Conservation (phyloP, 2,113 vertebrate species). For the Phalacrocorax carbo region DNA sequence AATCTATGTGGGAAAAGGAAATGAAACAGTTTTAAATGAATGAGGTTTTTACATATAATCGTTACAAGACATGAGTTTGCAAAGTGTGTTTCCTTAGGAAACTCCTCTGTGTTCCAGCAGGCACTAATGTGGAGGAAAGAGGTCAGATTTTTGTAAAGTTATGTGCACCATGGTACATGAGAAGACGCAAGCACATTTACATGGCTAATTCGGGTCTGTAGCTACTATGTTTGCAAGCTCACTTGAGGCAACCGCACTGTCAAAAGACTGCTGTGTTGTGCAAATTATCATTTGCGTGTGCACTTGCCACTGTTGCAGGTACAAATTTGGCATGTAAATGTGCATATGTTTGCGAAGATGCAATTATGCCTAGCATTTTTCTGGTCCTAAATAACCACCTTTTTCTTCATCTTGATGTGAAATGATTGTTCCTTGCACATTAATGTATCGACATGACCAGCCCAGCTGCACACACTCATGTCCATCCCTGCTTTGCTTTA, state of each 20-base stretch:
- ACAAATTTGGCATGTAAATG: not conserved
- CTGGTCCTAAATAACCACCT: not conserved
- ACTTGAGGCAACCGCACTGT: not conserved
- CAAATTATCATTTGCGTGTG: not conserved
- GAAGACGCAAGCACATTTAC: not conserved
- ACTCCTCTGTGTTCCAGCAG: not conserved
- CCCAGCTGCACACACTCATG: accelerated
- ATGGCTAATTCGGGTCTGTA: not conserved
- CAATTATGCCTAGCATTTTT: not conserved
- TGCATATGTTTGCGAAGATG: not conserved
- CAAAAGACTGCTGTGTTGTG: not conserved
- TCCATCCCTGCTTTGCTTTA: not conserved
- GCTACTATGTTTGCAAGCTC: not conserved
- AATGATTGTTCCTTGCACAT: not conserved
- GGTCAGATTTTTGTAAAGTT: not conserved
- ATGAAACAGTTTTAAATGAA: not conserved
- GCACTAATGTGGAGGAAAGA: not conserved
- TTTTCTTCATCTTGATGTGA: not conserved
- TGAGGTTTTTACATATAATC: not conserved
- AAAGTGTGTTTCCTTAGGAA: not conserved
- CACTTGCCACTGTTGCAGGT: not conserved
- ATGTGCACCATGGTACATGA: too few relatives aligned
- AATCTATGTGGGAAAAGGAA: not conserved
- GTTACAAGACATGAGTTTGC: not conserved
- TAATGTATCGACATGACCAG: accelerated